Percentiles rank a stretch among this genome's conserved stretches.
Conservation (phyloP, 2,797 vertebrate genomes). For the Danio aesculapii region DNA sequence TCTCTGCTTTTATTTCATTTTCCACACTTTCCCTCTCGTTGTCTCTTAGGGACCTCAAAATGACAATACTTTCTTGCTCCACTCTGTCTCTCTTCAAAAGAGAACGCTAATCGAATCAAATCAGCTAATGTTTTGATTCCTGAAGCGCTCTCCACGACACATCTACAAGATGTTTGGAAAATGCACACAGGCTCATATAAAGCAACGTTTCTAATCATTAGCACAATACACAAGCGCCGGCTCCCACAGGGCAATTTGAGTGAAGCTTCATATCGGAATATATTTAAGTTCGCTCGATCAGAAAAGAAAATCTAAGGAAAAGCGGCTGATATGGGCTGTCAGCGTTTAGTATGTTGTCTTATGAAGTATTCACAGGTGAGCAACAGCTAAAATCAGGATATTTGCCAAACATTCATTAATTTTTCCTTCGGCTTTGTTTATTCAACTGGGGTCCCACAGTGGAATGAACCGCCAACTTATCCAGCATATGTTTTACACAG, state of each 20-base stretch:
- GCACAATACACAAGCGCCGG: not conserved
- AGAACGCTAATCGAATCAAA: slow-evolving; percentile 71
- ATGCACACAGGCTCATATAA: slow-evolving; percentile 54
- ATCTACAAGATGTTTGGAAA: slow-evolving; percentile 37
- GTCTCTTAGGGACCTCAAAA: slow-evolving; percentile 59
- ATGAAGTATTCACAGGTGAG: not conserved
- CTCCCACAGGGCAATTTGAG: slow-evolving; percentile 10
- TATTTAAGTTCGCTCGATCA: not conserved
- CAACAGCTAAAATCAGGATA: too few species aligned
- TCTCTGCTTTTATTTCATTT: slow-evolving; percentile 72
- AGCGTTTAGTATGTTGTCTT: not conserved
- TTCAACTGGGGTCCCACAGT: too few species aligned
- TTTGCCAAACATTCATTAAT: too few species aligned
- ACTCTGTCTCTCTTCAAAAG: slow-evolving; percentile 67
- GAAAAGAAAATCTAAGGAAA: slow-evolving; percentile 36
- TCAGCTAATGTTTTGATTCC: slow-evolving; percentile 59
- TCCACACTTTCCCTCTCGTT: slow-evolving; percentile 67
- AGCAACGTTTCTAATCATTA: slow-evolving; percentile 55
- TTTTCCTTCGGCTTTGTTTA: too few species aligned
- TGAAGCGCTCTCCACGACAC: slow-evolving; percentile 64
- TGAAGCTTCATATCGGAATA: not conserved
- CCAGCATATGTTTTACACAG: too few species aligned
- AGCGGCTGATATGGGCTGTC: slow-evolving; percentile 29
- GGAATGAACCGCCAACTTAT: too few species aligned
- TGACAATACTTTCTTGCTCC: slow-evolving; percentile 60